These are phyloP conservation scores for Steinernema carpocapsae DNA, from an alignment of 2,888 invertebrate species.

Conservation along the genomic window DNA sequence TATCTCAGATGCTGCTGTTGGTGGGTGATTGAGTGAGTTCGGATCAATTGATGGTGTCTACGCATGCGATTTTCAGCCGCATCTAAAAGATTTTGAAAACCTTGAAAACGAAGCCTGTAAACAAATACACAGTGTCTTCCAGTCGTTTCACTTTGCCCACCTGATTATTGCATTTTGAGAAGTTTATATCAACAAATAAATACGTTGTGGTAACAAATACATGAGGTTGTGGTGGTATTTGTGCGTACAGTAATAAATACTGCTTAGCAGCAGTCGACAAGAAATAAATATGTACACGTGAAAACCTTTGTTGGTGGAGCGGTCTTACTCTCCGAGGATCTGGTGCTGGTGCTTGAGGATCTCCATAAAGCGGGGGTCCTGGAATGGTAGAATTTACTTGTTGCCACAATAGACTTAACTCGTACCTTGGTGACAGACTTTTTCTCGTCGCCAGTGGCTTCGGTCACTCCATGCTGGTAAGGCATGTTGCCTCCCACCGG, in stretches of 20 bases:
- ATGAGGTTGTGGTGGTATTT: no score
- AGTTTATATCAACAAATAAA: no score
- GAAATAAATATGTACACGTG: background rate
- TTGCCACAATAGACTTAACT: background rate
- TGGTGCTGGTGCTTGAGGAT: slow-evolving; percentile 56
- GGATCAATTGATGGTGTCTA: no score
- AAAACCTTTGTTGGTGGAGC: background rate
- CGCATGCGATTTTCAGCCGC: no score
- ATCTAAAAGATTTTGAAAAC: no score
- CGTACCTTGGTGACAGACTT: slow-evolving; percentile 18
- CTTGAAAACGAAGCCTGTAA: no score
- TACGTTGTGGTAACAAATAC: no score
- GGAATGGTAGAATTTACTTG: slow-evolving; percentile 10
- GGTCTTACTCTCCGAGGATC: slow-evolving; percentile 46
- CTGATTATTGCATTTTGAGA: no score
- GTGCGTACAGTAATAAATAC: background rate
- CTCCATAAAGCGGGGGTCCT: slow-evolving; percentile 57
- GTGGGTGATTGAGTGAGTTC: no score
- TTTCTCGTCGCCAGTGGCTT: background rate
- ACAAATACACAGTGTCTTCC: no score
- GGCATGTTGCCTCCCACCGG: slow-evolving; percentile 15
- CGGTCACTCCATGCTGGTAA: slow-evolving; percentile 6
- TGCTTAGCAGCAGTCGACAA: background rate
- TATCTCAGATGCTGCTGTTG: no score
- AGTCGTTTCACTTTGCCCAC: no score